phyloP scores from a whole-genome alignment of 2,113 vertebrate species.

The Calidris pugnax region DNA sequence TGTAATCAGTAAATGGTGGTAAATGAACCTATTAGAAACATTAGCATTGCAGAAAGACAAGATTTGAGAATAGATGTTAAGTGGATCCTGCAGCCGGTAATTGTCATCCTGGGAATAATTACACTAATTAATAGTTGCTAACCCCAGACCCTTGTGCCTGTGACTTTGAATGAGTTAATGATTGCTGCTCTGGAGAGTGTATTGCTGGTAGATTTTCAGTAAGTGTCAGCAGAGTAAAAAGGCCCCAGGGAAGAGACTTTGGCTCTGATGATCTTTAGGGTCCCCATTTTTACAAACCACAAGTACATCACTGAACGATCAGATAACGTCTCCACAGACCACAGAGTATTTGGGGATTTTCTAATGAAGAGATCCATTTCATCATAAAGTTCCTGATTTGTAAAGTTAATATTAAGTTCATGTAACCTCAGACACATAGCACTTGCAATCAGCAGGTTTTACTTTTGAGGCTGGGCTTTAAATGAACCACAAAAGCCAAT shows the following conservation, averaged over 20 bases:
- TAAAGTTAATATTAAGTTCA: slow-evolving; percentile 57
- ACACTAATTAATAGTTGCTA: slow-evolving; percentile 94
- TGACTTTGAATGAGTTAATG: slow-evolving; percentile 70
- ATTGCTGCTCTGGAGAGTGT: slow-evolving; percentile 56
- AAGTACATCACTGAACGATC: slow-evolving; percentile 83
- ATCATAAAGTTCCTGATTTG: slow-evolving; percentile 59
- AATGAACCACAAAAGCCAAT: background rate
- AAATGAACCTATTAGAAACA: slow-evolving; percentile 84
- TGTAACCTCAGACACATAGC: slow-evolving; percentile 31
- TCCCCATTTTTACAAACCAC: slow-evolving; percentile 82
- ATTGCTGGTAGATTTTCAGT: slow-evolving; percentile 76
- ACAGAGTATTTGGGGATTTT: slow-evolving; percentile 62
- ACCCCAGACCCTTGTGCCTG: slow-evolving; percentile 75
- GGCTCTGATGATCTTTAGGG: slow-evolving; percentile 76
- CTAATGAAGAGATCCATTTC: slow-evolving; percentile 79
- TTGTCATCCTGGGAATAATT: slow-evolving; percentile 92
- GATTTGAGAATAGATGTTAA: slow-evolving; percentile 82
- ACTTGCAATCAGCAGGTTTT: background rate
- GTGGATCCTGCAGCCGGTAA: slow-evolving; percentile 91
- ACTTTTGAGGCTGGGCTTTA: background rate
- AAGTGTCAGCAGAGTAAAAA: slow-evolving; percentile 84
- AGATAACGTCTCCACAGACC: slow-evolving; percentile 79
- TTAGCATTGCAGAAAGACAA: slow-evolving; percentile 78
- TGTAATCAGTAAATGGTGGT: slow-evolving; percentile 86
- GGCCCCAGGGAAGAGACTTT: slow-evolving; percentile 77